These are phyloP conservation scores for Progne subis DNA, from an alignment of 2,113 vertebrate genomes.

Conservation along the genomic window DNA sequence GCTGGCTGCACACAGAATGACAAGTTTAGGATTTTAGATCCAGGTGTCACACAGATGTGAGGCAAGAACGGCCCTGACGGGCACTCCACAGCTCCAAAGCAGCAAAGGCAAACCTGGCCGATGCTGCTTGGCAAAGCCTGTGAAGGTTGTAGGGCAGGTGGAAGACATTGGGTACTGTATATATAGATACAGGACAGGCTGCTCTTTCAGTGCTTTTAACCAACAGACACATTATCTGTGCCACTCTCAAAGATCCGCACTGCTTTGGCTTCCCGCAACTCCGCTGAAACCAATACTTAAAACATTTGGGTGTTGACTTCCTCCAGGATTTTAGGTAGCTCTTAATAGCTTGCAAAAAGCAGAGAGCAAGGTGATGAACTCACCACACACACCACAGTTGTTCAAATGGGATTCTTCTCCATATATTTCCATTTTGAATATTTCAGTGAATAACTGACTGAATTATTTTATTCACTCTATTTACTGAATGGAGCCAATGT, in stretches of 20 bases:
- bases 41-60: neutral
- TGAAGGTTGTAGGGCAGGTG: rapidly evolving
- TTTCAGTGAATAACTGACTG: neutral
- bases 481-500: neutral
- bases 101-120: neutral
- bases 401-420: neutral
- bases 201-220: neutral
- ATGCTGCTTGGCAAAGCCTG: neutral
- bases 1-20: neutral
- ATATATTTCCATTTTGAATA: neutral
- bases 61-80: neutral
- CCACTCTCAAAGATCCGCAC: neutral
- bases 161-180: neutral
- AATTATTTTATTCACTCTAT: neutral
- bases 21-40: neutral
- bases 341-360: neutral
- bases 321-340: neutral
- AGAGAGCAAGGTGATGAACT: neutral
- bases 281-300: neutral
- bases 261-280: neutral
- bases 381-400: neutral
- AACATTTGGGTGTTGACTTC: neutral
- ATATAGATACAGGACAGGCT: neutral
- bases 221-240: neutral
- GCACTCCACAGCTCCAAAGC: neutral